A percentile compares a stretch with the other conserved stretches of the same genome.
Conservation (phyloP, 2,797 vertebrate genomes). For the Lepilemur ruficaudatus region DNA sequence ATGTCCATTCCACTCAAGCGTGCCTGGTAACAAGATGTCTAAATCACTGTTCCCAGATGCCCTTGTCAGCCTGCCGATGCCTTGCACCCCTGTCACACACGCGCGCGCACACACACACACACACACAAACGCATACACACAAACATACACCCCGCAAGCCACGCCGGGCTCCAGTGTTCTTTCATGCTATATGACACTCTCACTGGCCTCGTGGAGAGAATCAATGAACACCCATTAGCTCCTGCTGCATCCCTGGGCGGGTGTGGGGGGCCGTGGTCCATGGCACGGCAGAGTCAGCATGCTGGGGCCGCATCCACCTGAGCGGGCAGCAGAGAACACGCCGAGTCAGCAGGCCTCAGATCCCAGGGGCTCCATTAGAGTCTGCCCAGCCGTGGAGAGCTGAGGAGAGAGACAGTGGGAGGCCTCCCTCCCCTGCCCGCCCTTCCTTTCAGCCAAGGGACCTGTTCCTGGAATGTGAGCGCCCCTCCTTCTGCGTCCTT, state of each 20-base stretch:
- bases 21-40: background rate
- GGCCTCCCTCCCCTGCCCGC: background rate
- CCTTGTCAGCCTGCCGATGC: background rate
- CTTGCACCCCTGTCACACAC: background rate
- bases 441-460: background rate
- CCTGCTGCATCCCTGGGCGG: background rate
- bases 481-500: background rate
- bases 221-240: conserved; percentile 66
- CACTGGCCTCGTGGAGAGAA: background rate
- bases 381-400: background rate
- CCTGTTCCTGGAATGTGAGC: background rate
- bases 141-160: background rate
- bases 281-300: conserved; percentile 39
- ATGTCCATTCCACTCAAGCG: background rate
- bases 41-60: background rate
- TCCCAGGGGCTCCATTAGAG: background rate
- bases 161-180: background rate
- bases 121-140: background rate
- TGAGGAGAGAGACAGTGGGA: background rate
- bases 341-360: background rate
- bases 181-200: conserved; percentile 41
- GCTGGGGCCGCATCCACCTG: background rate
- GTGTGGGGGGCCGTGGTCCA: background rate
- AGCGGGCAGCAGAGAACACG: background rate
- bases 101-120: no score